Evolutionary conservation across 2,797 vertebrate genomes (phyloP), one percentile per base, ranked within the genome.

Genomic region (Sebastes ruberrimus): DNA sequence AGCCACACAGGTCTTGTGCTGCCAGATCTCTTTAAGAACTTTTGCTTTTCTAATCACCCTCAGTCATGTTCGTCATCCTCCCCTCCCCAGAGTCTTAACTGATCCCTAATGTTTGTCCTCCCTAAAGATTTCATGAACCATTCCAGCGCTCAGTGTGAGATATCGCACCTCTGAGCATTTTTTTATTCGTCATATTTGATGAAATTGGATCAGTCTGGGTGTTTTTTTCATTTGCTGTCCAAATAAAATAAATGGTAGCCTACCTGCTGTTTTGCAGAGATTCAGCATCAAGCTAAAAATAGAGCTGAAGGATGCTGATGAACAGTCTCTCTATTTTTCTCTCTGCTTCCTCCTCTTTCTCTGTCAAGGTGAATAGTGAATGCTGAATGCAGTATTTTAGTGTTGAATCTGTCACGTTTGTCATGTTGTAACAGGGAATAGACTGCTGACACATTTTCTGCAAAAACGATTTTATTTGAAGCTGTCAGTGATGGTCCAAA

Each of bases 201-300:
- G 73, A 88, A 90, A 90, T 16, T 66, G 67, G 78, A 84, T 84
- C 71, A 23, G 53, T 78, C 57, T 65, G 59, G 23, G 28, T 53
- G 59, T 81, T 88, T 76, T 74, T 87, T 79, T 61, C 67, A 82
- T 75, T 74, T 87, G 76, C 79, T 78, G 80, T 75, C 79, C 53
- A 89, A 93, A 90, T 85, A 71, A 79, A 90, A 89, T 85, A 74
- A 90, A 88, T 85, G 84, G 46, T 74, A 70, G 57, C 28, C 78
- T 87, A 85, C 88, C 84, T 90, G 80, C 88, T 76, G 90, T 81
- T 90, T 89, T 83, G 80, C 84, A 73, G 76, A 76, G 88, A 90
- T 89, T 90, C 82, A 78, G 82, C 74, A 3, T 86, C 13, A 30
- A 70, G 88, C 93, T 95, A 94, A 94, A 95, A 95, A 95, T 94